A percentile compares a stretch with the other conserved stretches of the same genome.
phyloP scores from a whole-genome alignment of 2,113 vertebrate species.

The Xiphorhynchus elegans region DNA sequence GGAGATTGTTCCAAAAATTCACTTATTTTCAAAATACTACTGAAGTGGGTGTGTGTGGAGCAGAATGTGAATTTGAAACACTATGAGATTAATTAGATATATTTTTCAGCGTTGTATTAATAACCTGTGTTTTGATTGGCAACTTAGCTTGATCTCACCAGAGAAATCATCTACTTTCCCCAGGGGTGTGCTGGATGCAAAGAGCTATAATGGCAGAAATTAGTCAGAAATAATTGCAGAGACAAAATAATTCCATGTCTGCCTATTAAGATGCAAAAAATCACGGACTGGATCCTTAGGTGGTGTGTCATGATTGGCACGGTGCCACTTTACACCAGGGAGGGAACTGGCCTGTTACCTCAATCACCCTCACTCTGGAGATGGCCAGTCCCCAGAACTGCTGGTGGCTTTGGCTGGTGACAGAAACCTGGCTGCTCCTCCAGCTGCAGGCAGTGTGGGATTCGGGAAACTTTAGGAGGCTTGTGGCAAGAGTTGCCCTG shows the following conservation, averaged over 20 bases:
- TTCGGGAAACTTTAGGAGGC: slow-evolving; percentile 44
- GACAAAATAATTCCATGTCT: not conserved
- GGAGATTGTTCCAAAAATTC: slow-evolving; percentile 13
- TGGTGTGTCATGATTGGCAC: not conserved
- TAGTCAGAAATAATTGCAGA: slow-evolving; percentile 32
- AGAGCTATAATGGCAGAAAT: slow-evolving; percentile 22
- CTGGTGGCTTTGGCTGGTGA: slow-evolving; percentile 42
- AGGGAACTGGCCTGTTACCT: not conserved
- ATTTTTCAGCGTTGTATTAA: not conserved
- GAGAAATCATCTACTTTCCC: not conserved
- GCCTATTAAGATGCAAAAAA: not conserved
- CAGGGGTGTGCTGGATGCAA: not conserved
- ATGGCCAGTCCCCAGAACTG: not conserved
- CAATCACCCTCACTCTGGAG: not conserved
- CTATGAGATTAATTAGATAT: not conserved
- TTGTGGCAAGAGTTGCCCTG: slow-evolving; percentile 64
- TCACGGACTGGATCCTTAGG: not conserved
- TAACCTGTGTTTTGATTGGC: slow-evolving; percentile 24
- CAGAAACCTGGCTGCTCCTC: slow-evolving; percentile 62
- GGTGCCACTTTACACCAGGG: not conserved
- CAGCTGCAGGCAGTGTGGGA: slow-evolving; percentile 28
- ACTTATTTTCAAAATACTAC: slow-evolving; percentile 34
- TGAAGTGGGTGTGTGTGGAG: not conserved
- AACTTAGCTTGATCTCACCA: not conserved
- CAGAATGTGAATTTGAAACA: not conserved